Evolutionary conservation across 2,797 vertebrate genomes (phyloP).

Genomic region (Coilia nasus): DNA sequence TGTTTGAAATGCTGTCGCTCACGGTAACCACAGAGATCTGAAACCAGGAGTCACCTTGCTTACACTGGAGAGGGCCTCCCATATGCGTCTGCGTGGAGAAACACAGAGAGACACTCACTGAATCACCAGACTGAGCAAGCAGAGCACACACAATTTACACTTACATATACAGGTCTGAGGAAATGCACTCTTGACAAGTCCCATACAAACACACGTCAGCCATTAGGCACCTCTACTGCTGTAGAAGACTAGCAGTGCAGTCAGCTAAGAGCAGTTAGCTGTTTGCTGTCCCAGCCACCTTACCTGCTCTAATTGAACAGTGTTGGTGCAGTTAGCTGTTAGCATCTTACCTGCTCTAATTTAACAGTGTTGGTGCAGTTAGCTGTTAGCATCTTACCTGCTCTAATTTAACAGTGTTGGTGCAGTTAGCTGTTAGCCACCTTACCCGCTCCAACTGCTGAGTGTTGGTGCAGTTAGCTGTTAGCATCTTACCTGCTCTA

Average conservation of each 20-base stretch:
- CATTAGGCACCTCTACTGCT: no score
- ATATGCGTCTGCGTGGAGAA: conserved; percentile 40
- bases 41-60: conserved; percentile 45
- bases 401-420: no score
- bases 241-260: no score
- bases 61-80: conserved; percentile 57
- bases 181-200: neutral
- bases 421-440: conserved; percentile 13
- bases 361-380: conserved; percentile 43
- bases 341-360: conserved; percentile 42
- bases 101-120: neutral
- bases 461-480: conserved; percentile 45
- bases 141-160: neutral
- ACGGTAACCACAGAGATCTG: conserved; percentile 52
- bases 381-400: no score
- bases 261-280: no score
- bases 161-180: no score
- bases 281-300: no score
- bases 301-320: conserved; percentile 44
- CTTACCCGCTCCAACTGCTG: conserved; percentile 44
- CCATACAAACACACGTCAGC: neutral
- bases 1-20: neutral
- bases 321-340: conserved; percentile 33
- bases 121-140: no score
- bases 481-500: no score